These are phyloP conservation scores for Microtus ochrogaster DNA, from an alignment of 2,113 vertebrate species.

Conservation along the genomic window DNA sequence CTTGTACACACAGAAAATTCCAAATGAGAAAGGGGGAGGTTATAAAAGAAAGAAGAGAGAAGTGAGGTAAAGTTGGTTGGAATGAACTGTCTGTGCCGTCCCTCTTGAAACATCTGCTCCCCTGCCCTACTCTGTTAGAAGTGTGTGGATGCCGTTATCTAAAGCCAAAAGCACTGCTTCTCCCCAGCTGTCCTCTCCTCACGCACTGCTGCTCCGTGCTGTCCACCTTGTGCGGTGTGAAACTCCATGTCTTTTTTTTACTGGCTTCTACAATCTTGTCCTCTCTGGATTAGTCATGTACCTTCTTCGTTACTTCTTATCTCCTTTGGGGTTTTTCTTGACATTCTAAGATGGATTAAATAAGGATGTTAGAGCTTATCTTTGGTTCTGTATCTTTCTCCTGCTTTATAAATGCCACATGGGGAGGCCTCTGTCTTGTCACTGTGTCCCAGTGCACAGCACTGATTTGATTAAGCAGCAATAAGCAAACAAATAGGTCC, in stretches of 20 bases:
- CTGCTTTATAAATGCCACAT: neutral
- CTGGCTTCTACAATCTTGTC: neutral
- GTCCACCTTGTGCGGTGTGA: neutral
- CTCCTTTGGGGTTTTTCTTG: constrained; percentile 37
- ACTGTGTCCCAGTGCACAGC: neutral
- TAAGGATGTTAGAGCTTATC: neutral
- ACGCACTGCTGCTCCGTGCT: no score
- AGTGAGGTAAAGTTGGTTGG: neutral
- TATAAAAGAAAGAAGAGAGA: neutral
- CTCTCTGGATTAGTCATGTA: neutral
- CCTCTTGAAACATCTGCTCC: neutral
- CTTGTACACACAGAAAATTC: neutral
- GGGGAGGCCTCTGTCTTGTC: neutral
- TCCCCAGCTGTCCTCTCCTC: neutral
- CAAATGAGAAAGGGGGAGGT: no score
- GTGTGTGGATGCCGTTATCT: accelerated
- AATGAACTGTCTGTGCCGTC: neutral
- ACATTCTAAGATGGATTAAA: neutral
- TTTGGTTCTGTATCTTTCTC: constrained; percentile 44
- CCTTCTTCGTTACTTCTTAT: neutral
- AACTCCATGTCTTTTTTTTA: neutral
- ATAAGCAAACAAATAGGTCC: neutral
- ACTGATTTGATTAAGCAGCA: neutral
- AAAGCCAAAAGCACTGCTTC: neutral
- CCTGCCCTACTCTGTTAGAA: neutral